Base-by-base conservation (phyloP, 2,888 invertebrate genomes). In the Sphaerophoria rueppellii region DNA sequence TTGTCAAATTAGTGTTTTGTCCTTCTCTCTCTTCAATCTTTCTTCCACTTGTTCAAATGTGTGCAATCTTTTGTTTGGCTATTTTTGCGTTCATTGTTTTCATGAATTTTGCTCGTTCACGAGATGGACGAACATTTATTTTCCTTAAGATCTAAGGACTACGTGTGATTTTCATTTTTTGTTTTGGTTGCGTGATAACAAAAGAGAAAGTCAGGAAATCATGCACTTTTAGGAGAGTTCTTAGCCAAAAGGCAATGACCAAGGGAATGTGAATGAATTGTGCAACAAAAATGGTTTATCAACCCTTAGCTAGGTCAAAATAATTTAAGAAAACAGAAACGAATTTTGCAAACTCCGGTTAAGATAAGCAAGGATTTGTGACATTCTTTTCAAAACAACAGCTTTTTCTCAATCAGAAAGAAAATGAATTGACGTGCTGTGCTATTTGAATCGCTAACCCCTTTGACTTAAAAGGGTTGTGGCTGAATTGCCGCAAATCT, bases 51-150 rank as follows among this genome's bases (percentile, higher is more conserved):
- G 4, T 43, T 43, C 43, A 11, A 11, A 12, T 43, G 43, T 43
- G 12, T 43, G 43, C 43, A 43, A 11, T 12, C 73, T 73, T 57
- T 80, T 70, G 74, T 57, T 69, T 35, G 14, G 34, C 4, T 43
- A 12, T 32, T 73, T 67, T 67, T 54, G 58, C 69, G 67, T 75
- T 75, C 54, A 71, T 80, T 80, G 63, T 71, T 82, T 73, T 63
- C 73, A 50, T 11, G 73, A 43, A 61, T 74, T 37, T 65, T 73
- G 61, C 72, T 61, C 32, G 67, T 69, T 73, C 40, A 58, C 37
- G 32, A 32, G 71, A 43, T 24, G 54, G 52, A 40, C 55, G 16
- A 16, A 43, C 4, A 43, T 9, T 11, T 43, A 4, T 9, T 12
- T 43, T 12, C 43, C 9, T 43, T 43, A 43, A 43, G 43, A 4